Base-by-base conservation (phyloP, 2,113 vertebrate genomes). In the Aleadryas rufinucha region DNA sequence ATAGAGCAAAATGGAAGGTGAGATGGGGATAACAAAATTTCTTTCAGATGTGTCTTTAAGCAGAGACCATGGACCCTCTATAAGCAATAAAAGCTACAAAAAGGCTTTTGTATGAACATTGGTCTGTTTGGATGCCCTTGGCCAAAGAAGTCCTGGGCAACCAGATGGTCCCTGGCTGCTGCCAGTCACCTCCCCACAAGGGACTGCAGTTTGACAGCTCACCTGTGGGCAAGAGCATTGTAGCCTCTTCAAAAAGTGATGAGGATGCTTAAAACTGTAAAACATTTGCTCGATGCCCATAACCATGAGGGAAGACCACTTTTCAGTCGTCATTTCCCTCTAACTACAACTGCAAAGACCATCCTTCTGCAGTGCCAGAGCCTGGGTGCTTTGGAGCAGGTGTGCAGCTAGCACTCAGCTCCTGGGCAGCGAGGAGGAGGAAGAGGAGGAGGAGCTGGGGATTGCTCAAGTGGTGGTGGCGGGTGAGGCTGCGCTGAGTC, bases 401-500 rank as follows among this genome's bases (percentile, higher is more conserved):
- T 41, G 50, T 3, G 31, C 74, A 57, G 45, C 10, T 4, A 0
- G 1, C 4, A 4, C 22, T 80, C 17, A 13, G 66, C 63, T 92
- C 30, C 50, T 0, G 2, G 81, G 56, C 77, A 80, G 28, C 0
- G 7, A 87, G 64, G n/a, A 69, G 41, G 18, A 63, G 74, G 52
- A 76, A 17, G 86, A 89, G 87, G 88, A 93, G 87, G 92, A 94
- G 90, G 89, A 94, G 93, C 24, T 71, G 39, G 18, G 56, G 61
- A 42, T 97, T 97, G 87, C 96, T 91, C 72, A 97, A 75, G 77
- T 10, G 57, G 39, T 33, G 89, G 84, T 27, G 65, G 59, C 10
- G 4, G 78, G 75, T 84, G 91, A 94, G 98, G 97, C 22, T 28
- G 94, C 23, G 6, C 94, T 98, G 98, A 98, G 96, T 98, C 97